A percentile compares a stretch with the other conserved stretches of the same genome.
These are phyloP conservation scores for Psilopogon haemacephalus DNA, from an alignment of 2,113 vertebrate genomes.

Conservation along the genomic window DNA sequence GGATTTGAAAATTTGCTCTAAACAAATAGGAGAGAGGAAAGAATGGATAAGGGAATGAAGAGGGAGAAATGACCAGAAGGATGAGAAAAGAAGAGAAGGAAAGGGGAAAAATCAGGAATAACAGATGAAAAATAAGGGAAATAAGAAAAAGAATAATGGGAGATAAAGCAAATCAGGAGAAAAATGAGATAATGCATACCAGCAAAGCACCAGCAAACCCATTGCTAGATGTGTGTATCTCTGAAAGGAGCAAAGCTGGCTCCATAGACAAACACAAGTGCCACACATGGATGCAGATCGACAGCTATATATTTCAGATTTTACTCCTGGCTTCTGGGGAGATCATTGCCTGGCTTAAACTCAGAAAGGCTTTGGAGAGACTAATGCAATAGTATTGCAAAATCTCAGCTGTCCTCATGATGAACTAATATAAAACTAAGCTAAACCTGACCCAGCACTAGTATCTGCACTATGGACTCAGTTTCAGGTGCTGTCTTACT, in stretches of 20 bases:
- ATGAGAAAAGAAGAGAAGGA: background rate
- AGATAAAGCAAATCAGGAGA: background rate
- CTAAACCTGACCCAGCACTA: background rate
- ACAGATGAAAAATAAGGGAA: background rate
- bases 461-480: background rate
- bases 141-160: background rate
- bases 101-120: accelerated
- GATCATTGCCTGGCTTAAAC: background rate
- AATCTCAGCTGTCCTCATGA: background rate
- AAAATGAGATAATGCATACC: background rate
- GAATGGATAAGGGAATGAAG: background rate
- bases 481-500: background rate
- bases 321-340: background rate
- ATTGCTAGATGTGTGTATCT: background rate
- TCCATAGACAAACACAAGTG: background rate
- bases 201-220: background rate
- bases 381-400: background rate
- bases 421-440: background rate
- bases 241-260: background rate
- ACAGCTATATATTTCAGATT: background rate
- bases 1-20: constrained; percentile 62
- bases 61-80: background rate
- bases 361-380: background rate
- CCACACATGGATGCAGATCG: background rate
- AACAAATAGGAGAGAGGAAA: constrained; percentile 48